phyloP scores from a whole-genome alignment of 2,113 vertebrate genomes.

The Cinclus cinclus region DNA sequence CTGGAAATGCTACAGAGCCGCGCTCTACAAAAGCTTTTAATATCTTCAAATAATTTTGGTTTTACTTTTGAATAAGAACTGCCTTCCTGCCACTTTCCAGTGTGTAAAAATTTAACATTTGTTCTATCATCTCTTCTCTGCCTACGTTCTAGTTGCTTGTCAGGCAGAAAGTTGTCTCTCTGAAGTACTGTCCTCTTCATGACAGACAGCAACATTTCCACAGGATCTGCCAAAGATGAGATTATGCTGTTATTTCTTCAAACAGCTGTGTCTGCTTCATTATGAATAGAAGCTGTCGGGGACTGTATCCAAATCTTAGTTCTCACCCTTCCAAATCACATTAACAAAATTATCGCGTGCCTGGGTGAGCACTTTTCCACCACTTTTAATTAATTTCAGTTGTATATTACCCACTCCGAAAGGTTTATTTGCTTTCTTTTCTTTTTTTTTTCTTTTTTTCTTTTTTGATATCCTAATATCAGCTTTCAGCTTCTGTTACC shows the following conservation, averaged over 20 bases:
- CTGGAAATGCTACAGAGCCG: not conserved
- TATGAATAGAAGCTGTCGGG: not conserved
- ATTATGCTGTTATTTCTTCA: conserved; percentile 28
- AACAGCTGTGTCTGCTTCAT: conserved; percentile 19
- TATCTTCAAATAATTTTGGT: not conserved
- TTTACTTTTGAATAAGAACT: not conserved
- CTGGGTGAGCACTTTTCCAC: not conserved
- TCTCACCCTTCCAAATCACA: conserved; percentile 36
- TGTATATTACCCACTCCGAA: not conserved
- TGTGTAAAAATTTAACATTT: not conserved
- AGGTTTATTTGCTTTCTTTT: not conserved
- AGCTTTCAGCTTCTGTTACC: not conserved
- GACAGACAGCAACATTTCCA: not conserved
- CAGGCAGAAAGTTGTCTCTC: not conserved
- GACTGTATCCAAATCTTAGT: conserved; percentile 10
- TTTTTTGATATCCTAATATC: not conserved
- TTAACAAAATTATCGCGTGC: conserved; percentile 10
- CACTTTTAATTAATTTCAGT: conserved; percentile 13
- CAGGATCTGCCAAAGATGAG: conserved; percentile 22
- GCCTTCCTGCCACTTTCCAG: not conserved
- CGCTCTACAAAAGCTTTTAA: not conserved
- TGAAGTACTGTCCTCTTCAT: not conserved
- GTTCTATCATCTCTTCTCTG: not conserved
- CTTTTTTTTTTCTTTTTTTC: not conserved
- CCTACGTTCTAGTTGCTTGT: not conserved